Percentiles rank a stretch among this genome's conserved stretches.
Conservation (phyloP, 2,113 vertebrate genomes). For the Eulemur macaco region DNA sequence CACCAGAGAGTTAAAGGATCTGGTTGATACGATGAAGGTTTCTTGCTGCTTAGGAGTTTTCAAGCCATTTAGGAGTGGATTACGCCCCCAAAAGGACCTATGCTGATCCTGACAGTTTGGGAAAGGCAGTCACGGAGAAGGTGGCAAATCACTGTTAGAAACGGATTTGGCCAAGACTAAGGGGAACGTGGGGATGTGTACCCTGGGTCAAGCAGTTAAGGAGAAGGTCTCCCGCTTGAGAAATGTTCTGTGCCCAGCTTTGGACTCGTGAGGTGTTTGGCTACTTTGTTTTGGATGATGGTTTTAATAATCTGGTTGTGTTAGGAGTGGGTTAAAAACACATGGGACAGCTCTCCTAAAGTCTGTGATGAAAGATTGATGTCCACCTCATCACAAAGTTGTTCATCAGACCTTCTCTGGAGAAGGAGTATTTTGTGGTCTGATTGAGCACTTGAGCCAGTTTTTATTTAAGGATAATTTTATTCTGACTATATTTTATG, state of each 20-base stretch:
- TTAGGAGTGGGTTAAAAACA: not conserved
- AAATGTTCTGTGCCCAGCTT: not conserved
- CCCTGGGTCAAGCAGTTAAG: not conserved
- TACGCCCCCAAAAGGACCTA: not conserved
- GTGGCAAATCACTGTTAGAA: not conserved
- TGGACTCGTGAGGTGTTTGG: conserved; percentile 13
- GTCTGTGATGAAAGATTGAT: not conserved
- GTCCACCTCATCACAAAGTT: not conserved
- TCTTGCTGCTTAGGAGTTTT: not conserved
- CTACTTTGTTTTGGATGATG: conserved; percentile 26
- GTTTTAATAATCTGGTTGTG: conserved; percentile 36
- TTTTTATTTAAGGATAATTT: conserved; percentile 44
- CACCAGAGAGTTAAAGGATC: not conserved
- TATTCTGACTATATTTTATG: conserved; percentile 4
- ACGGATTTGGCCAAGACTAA: conserved; percentile 13
- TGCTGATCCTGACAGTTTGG: not conserved
- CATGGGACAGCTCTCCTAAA: not conserved
- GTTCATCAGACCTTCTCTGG: not conserved
- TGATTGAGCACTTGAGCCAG: conserved; percentile 19
- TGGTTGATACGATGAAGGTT: not conserved
- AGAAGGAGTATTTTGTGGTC: conserved; percentile 41
- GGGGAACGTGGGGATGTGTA: not conserved
- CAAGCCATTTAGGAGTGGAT: conserved; percentile 20
- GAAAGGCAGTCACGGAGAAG: not conserved
- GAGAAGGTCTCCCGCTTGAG: not conserved